phyloP scores from a whole-genome alignment of 2,888 invertebrate species.

The Villa cingulata region DNA sequence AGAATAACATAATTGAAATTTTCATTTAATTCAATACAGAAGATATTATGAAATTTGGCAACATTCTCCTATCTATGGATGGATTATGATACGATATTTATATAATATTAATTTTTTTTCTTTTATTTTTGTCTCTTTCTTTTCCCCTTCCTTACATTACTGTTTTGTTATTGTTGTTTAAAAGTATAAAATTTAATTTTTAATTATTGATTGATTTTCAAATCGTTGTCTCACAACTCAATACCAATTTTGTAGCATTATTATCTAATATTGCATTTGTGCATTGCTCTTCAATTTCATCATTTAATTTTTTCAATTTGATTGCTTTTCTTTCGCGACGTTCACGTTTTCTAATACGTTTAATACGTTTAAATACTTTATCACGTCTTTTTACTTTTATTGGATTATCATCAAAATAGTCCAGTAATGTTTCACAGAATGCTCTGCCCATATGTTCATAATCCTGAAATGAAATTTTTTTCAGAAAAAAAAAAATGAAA shows the following conservation, averaged over 20 bases:
- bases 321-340: slow-evolving; percentile 34
- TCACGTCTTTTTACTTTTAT: slow-evolving; percentile 49
- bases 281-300: slow-evolving; percentile 27
- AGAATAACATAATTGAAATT: too few relatives aligned
- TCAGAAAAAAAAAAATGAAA: slow-evolving; percentile 4
- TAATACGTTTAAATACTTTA: slow-evolving; percentile 32
- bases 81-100: too few relatives aligned
- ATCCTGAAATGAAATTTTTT: slow-evolving; percentile 37
- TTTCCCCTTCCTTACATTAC: too few relatives aligned
- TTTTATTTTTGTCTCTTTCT: too few relatives aligned
- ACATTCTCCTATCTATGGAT: too few relatives aligned
- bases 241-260: neutral
- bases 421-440: slow-evolving; percentile 84
- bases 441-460: slow-evolving; percentile 73
- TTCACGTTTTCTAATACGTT: slow-evolving; percentile 35
- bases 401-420: slow-evolving; percentile 79
- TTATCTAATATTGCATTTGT: neutral
- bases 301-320: slow-evolving; percentile 36
- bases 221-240: neutral
- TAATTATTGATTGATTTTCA: neutral
- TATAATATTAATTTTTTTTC: too few relatives aligned
- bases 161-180: too few relatives aligned
- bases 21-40: too few relatives aligned
- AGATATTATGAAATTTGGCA: too few relatives aligned
- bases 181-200: too few relatives aligned